These are phyloP conservation scores for Lochmaea crataegi DNA, from an alignment of 2,888 invertebrate species.

Conservation along the genomic window DNA sequence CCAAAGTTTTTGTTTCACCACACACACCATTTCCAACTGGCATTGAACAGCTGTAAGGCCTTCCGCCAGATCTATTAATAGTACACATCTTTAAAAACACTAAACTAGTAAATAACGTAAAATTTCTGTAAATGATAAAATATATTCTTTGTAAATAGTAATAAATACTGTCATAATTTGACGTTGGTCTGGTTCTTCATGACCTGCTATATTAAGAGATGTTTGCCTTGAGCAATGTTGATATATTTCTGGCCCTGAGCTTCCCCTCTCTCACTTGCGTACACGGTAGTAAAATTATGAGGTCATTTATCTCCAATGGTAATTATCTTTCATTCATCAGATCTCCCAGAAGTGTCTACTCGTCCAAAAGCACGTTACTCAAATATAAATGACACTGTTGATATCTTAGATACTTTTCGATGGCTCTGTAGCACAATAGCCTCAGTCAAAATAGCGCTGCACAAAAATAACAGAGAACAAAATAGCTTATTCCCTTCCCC, in stretches of 20 bases:
- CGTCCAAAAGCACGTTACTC: neutral
- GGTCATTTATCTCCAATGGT: slow-evolving; percentile 22
- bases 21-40: slow-evolving; percentile 53
- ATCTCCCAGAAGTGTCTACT: slow-evolving; percentile 2
- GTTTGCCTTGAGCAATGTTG: slow-evolving; percentile 13
- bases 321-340: slow-evolving; percentile 15
- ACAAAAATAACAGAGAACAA: too few species aligned
- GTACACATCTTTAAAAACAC: slow-evolving; percentile 41
- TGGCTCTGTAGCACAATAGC: too few species aligned
- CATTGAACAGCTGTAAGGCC: slow-evolving; percentile 49
- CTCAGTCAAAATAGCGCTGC: too few species aligned
- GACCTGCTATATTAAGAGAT: slow-evolving; percentile 12
- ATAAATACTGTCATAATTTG: slow-evolving; percentile 48
- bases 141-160: slow-evolving; percentile 37
- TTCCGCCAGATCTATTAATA: slow-evolving; percentile 36
- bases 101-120: slow-evolving; percentile 44
- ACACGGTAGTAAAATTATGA: slow-evolving; percentile 17
- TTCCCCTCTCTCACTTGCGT: slow-evolving; percentile 22
- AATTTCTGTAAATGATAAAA: slow-evolving; percentile 43
- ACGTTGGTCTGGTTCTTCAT: slow-evolving; percentile 34
- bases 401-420: too few species aligned
- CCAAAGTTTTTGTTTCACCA: slow-evolving; percentile 63
- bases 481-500: too few species aligned
- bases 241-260: slow-evolving; percentile 9
- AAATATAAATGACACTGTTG: neutral